A percentile compares a stretch with the other conserved stretches of the same genome.
Conservation (phyloP, 2,888 invertebrate genomes). For the Drosophila borealis region DNA sequence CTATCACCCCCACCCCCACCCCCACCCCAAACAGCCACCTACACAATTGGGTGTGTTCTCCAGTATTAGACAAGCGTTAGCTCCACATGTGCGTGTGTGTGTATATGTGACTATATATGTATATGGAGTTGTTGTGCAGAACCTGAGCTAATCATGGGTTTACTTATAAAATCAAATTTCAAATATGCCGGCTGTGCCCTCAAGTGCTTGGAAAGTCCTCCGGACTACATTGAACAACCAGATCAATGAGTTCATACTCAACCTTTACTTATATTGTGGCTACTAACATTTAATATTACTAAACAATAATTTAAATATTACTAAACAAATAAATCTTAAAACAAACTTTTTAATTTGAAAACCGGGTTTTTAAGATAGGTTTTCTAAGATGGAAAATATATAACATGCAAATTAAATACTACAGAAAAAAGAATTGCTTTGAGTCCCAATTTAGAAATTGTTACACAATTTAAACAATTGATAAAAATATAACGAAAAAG, state of each 20-base stretch:
- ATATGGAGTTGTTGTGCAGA: constrained; percentile 17
- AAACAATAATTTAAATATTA: too few relatives aligned
- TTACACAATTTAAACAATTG: too few relatives aligned
- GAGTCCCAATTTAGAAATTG: too few relatives aligned
- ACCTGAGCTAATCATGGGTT: constrained; percentile 64
- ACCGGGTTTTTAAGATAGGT: too few relatives aligned
- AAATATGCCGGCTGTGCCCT: constrained; percentile 24
- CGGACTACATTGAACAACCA: constrained; percentile 22
- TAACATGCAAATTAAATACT: too few relatives aligned
- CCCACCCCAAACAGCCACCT: background rate
- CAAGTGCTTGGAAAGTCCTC: constrained; percentile 23
- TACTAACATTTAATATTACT: too few relatives aligned
- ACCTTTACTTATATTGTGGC: too few relatives aligned
- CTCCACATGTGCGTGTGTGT: constrained; percentile 4
- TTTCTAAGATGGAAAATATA: too few relatives aligned
- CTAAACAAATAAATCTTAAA: too few relatives aligned
- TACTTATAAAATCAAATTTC: constrained; percentile 44
- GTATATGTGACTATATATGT: background rate
- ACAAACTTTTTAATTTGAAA: too few relatives aligned
- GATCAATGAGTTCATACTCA: constrained; percentile 28
- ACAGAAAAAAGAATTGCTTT: too few relatives aligned
- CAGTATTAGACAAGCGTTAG: constrained; percentile 19
- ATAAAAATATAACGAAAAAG: too few relatives aligned
- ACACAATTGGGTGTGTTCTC: constrained; percentile 45
- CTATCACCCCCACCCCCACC: background rate